A percentile compares a stretch with the other conserved stretches of the same genome.
Conservation (phyloP, 2,888 invertebrate species). For the Hyalella azteca region DNA sequence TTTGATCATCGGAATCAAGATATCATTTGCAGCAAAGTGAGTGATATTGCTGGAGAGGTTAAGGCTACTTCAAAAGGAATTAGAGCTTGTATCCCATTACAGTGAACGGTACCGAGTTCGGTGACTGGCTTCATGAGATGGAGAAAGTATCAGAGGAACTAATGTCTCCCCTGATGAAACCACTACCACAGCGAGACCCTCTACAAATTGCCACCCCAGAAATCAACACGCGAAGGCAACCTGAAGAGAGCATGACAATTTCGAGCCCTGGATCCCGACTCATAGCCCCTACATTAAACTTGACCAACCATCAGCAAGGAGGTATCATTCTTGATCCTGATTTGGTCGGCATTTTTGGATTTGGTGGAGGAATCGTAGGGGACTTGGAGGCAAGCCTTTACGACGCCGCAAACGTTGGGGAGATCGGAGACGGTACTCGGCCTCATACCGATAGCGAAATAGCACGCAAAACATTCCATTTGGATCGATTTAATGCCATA, state of each 20-base stretch:
- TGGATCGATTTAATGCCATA: conserved; percentile 21
- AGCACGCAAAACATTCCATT: conserved; percentile 20
- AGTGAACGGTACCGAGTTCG: conserved; percentile 38
- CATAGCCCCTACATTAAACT: conserved; percentile 16
- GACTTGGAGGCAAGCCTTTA: conserved; percentile 3
- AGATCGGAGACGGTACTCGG: conserved; percentile 1
- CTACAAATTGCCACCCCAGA: not conserved
- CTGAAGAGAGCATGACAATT: not conserved
- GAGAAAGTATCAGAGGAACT: conserved; percentile 14
- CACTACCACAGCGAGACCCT: not conserved
- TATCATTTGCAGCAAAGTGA: too few relatives aligned
- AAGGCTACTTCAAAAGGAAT: too few relatives aligned
- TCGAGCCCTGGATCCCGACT: not conserved
- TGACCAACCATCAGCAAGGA: conserved; percentile 3
- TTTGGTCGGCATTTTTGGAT: conserved; percentile 12
- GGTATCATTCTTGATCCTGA: not conserved
- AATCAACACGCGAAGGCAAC: not conserved
- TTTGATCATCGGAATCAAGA: too few relatives aligned
- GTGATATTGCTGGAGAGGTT: too few relatives aligned
- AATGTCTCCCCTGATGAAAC: conserved; percentile 35
- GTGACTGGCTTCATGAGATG: conserved; percentile 31
- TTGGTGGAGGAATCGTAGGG: conserved; percentile 13
- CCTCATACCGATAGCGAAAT: not conserved
- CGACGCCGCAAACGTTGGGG: not conserved
- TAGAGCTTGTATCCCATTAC: conserved; percentile 3